Conservation (phyloP, 2,888 invertebrate genomes). For the Asteroscopus sphinx region DNA sequence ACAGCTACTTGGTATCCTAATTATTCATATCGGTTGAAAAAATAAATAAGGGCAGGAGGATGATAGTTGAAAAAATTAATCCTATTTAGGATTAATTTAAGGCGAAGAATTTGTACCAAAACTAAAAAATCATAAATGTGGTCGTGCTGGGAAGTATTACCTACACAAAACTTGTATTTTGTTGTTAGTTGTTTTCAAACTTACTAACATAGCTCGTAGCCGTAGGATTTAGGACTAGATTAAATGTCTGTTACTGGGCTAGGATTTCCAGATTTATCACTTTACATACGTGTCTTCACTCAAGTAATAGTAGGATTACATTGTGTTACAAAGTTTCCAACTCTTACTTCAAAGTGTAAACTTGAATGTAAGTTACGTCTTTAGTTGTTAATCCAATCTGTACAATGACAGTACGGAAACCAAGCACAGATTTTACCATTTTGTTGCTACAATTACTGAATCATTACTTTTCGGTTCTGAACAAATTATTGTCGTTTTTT, state of each 20-base stretch:
- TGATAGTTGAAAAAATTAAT: too few species aligned
- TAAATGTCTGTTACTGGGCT: conserved; percentile 18
- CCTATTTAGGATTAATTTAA: too few species aligned
- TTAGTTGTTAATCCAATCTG: not conserved
- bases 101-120: too few species aligned
- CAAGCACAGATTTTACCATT: too few species aligned
- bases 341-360: not conserved
- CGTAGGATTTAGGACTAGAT: conserved; percentile 12
- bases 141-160: too few species aligned
- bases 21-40: too few species aligned
- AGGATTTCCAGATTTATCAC: conserved; percentile 25
- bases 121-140: too few species aligned
- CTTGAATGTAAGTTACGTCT: not conserved
- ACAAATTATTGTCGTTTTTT: not conserved
- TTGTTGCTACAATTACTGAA: too few species aligned
- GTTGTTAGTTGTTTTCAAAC: conserved; percentile 13
- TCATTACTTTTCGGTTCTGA: too few species aligned
- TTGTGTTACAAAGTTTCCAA: conserved; percentile 2
- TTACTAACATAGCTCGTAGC: not conserved
- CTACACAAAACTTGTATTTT: too few species aligned
- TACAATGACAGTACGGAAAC: conserved; percentile 6
- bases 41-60: too few species aligned
- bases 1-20: too few species aligned
- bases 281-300: conserved; percentile 3
- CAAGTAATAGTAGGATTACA: conserved; percentile 7